Evolutionary conservation across 1,140 invertebrate species (phyloP), one percentile per base, ranked within the genome.

Genomic region (Hydropsyche tenuis): DNA sequence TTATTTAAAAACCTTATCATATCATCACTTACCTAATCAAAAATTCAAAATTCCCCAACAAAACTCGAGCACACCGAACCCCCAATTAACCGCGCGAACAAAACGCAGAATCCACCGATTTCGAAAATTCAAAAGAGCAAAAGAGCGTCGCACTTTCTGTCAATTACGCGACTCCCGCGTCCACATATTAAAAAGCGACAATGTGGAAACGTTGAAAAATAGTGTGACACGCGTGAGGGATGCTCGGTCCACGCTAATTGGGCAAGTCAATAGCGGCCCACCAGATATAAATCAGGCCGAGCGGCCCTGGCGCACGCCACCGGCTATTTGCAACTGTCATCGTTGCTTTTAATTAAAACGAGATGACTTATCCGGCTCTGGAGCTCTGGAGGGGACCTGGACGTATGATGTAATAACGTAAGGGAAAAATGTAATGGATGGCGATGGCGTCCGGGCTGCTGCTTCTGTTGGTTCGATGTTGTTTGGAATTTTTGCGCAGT

Each of bases 261-360:
- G 73, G 45, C 43, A 63, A 75, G 69, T 72, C 74, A 72, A 72
- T 75, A 63, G 45, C 65, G 20, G 45, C 18, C 60, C 68, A 63
- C 69, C 69, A 64, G 30, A 42, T 63, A 56, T 75, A 75, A 75
- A 75, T 75, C 74, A 75, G 56, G 20, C 23, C 20, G 30, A 37
- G 30, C 30, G 30, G 48, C 48, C 16, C 23, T 51, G 46, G 27
- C 60, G 42, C 14, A 42, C 68, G 43, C 62, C 27, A 53, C 43
- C 22, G 73, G 70, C 70, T 69, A 75, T 75, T 75, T 75, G 74
- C 74, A 75, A 75, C 74, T 75, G 74, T 75, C 74, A 75, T 72
- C 74, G 70, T 56, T 37, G 12, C 70, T 71, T 73, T 75, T 75
- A 75, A 75, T 75, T 75, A 71, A 73, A 23, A 60, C 45, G 30